Base-by-base conservation (phyloP, 2,113 vertebrate species). In the Meleagris gallopavo region DNA sequence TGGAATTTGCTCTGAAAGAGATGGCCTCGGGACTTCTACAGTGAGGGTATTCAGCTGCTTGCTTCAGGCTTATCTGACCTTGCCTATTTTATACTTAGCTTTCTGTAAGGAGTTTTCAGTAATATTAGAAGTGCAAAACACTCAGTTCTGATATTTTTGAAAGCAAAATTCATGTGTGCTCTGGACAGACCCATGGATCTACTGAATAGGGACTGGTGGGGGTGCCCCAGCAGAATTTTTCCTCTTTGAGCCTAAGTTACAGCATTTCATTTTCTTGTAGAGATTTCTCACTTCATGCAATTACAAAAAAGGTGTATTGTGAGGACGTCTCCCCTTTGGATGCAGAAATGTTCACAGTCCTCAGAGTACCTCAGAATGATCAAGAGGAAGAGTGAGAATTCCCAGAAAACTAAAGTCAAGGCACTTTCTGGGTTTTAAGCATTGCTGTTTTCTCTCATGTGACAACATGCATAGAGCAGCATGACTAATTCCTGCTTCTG, bases 1-100 rank as follows among this genome's bases (percentile, higher is more conserved):
- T 66, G 21, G 77, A 93, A 76, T 78, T 92, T 89, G 14, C 65
- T 92, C 14, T 88, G 15, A 83, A 76, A 95, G 86, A 75, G 65
- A 89, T 92, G 78, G 75, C 62, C 48, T 82, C 34, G 60, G 77
- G 76, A 94, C 94, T 95, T 94, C 83, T 88, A 38, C 30, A 86
- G 65, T 65, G 61, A 30, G 36, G 34, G n/a, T 76, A 90, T 88
- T 94, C 83, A 90, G 76, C 41, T 89, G 34, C 76, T 93, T 90
- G 52, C 80, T 93, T 91, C 65, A 86, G 90, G 92, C 48, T 94
- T 93, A 90, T 94, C 83, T 94, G 79, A 95, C 89, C 86, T 91
- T 94, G 80, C 10, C 73, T 69, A n/a, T 57, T 80, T 91, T 82
- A 78, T 55, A 52, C 60, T 64, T 64, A 72, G 36, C 45, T 75